Conservation (phyloP, 2,888 invertebrate genomes). For the Dasypolia templi region DNA sequence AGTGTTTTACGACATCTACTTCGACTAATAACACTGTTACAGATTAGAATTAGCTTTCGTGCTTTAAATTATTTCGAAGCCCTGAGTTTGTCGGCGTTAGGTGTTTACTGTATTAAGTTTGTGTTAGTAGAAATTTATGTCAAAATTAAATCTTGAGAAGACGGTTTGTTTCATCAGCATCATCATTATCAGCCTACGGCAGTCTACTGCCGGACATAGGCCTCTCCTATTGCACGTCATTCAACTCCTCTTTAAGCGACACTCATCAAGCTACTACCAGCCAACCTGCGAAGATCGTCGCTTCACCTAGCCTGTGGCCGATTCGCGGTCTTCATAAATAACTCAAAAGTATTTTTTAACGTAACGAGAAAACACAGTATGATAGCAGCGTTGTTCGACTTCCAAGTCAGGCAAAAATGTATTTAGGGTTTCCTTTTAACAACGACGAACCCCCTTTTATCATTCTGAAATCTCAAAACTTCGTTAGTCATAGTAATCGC, state of each 20-base stretch:
- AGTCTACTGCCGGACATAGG: too few species aligned
- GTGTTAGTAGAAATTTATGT: background rate
- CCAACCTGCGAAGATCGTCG: background rate
- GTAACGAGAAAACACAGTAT: background rate
- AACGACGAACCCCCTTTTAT: constrained; percentile 5
- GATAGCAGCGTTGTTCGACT: background rate
- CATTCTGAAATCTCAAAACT: constrained; percentile 39
- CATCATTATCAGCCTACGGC: too few species aligned
- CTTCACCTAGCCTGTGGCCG: background rate
- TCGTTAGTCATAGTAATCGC: constrained; percentile 48
- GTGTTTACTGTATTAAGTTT: background rate
- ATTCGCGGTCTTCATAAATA: background rate
- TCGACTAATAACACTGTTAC: constrained; percentile 53
- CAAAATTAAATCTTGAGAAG: background rate
- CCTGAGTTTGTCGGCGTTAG: background rate
- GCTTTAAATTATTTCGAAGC: constrained; percentile 44
- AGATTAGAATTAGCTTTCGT: constrained; percentile 55
- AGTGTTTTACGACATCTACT: constrained; percentile 63
- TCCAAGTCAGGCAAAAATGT: constrained; percentile 9
- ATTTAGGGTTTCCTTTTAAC: constrained; percentile 8
- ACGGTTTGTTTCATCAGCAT: background rate
- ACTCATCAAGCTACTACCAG: background rate
- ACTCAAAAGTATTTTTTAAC: too few species aligned
- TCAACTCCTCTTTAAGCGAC: background rate
- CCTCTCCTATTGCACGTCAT: too few species aligned